These are phyloP conservation scores for Ypsolopha scabrella DNA, from an alignment of 2,888 invertebrate species.

Conservation along the genomic window DNA sequence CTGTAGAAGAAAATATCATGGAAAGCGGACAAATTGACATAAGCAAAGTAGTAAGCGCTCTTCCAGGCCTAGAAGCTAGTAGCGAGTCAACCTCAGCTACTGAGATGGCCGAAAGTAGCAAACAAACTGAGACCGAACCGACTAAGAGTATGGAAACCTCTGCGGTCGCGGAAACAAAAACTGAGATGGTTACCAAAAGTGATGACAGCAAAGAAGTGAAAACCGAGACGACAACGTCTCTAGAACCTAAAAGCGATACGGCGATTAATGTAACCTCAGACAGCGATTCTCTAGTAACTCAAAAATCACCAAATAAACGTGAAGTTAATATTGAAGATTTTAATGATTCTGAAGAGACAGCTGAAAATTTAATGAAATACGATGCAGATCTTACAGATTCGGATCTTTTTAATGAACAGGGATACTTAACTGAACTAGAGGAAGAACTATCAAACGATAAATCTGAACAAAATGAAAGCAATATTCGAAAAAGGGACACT, in stretches of 20 bases:
- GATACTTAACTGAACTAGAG: conserved; percentile 16
- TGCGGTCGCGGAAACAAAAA: no score
- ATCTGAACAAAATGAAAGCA: neutral
- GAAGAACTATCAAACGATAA: conserved; percentile 20
- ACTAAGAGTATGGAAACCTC: no score
- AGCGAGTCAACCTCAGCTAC: conserved; percentile 6
- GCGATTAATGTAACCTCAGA: no score
- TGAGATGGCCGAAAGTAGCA: conserved; percentile 24
- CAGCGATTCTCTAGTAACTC: no score
- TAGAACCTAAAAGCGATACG: no score
- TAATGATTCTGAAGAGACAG: neutral
- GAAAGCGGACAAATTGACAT: conserved; percentile 21
- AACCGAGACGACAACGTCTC: no score
- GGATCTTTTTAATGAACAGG: neutral
- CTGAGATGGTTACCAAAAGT: no score
- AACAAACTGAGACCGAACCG: neutral
- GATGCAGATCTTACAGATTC: neutral
- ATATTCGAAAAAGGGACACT: conserved; percentile 29
- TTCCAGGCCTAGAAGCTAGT: conserved; percentile 8
- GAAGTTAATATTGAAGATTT: conserved; percentile 25
- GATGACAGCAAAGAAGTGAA: no score
- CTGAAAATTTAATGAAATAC: neutral
- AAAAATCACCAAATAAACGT: conserved; percentile 43
- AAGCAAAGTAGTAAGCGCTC: neutral
- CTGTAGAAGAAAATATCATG: conserved; percentile 45